Percentiles rank a stretch among this genome's conserved stretches.
Conservation (phyloP, 2,113 vertebrate species). For the Heptranchias perlo region DNA sequence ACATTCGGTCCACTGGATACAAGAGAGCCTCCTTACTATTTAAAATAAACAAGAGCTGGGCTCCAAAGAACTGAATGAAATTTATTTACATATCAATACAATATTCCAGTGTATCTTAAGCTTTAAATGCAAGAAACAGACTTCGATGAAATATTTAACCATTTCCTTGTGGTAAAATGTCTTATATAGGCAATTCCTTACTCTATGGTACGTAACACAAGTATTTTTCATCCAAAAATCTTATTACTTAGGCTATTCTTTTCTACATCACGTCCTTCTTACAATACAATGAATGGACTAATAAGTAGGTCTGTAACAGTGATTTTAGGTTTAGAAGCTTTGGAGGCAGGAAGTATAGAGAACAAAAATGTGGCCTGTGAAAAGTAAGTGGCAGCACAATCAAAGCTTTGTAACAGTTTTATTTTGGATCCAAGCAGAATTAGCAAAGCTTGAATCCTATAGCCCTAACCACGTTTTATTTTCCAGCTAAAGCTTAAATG, state of each 20-base stretch:
- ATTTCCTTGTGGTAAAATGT: neutral
- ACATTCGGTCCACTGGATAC: neutral
- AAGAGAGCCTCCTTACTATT: neutral
- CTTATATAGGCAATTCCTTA: neutral
- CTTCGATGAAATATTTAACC: neutral
- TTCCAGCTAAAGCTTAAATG: neutral
- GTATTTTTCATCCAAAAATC: neutral
- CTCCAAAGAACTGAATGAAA: neutral
- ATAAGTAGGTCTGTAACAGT: neutral
- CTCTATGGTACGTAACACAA: neutral
- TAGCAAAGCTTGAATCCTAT: neutral
- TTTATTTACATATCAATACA: neutral
- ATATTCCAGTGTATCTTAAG: slow-evolving; percentile 14
- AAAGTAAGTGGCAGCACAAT: neutral
- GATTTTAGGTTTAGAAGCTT: neutral
- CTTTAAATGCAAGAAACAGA: neutral
- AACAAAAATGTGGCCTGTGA: neutral
- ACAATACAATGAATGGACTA: neutral
- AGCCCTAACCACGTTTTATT: neutral
- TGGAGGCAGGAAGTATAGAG: neutral
- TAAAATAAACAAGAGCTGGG: neutral
- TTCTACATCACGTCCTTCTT: neutral
- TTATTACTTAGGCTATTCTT: neutral
- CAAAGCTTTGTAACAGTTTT: neutral
- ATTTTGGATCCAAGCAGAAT: neutral